These are phyloP conservation scores for Poliocrania exsul DNA, from an alignment of 2,797 vertebrate genomes.

Conservation along the genomic window DNA sequence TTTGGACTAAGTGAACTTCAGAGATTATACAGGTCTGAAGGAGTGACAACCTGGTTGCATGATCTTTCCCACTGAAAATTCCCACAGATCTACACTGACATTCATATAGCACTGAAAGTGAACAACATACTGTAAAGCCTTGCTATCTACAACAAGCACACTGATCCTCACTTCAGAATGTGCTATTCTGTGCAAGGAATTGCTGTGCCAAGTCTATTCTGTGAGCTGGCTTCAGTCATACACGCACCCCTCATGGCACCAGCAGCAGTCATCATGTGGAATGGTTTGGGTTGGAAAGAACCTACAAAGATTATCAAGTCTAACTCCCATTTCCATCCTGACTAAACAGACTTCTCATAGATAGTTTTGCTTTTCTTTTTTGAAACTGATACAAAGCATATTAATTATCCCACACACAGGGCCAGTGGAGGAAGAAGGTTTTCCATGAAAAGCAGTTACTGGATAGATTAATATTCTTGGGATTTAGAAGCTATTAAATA, in stretches of 20 bases:
- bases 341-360: neutral
- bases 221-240: neutral
- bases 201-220: neutral
- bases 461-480: neutral
- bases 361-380: neutral
- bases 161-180: neutral
- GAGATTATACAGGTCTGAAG: neutral
- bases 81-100: neutral
- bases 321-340: neutral
- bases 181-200: neutral
- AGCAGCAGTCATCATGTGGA: accelerated
- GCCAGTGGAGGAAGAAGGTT: neutral
- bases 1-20: neutral
- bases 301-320: neutral
- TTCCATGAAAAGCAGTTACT: neutral
- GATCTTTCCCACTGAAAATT: neutral
- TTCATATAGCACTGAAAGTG: neutral
- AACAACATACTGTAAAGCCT: neutral
- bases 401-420: neutral
- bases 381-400: neutral
- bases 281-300: neutral
- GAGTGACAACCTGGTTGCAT: neutral
- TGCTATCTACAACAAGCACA: neutral
- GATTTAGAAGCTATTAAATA: neutral
- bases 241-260: accelerated